Conservation (phyloP, 2,113 vertebrate species). For the Callithrix jacchus region DNA sequence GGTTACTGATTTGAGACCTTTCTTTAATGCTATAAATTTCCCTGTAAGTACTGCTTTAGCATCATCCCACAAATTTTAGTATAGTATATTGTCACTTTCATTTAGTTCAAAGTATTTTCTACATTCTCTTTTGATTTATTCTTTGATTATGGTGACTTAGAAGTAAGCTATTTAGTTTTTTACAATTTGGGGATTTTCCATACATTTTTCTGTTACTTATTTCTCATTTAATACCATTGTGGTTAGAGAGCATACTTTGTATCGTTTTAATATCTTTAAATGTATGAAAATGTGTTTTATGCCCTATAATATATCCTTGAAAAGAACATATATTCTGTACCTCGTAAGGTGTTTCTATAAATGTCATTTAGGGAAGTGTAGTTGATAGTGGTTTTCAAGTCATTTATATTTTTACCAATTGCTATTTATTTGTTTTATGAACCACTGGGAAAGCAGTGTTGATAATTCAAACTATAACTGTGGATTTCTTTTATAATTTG, state of each 20-base stretch:
- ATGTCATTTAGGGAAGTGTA: background rate
- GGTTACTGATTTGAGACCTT: background rate
- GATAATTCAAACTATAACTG: background rate
- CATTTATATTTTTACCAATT: background rate
- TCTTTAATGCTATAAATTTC: background rate
- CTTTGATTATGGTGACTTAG: background rate
- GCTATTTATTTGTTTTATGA: background rate
- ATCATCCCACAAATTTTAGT: background rate
- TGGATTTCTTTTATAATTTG: background rate
- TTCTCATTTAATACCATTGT: background rate
- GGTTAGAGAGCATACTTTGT: background rate
- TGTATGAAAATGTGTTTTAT: background rate
- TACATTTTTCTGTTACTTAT: background rate
- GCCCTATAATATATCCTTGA: background rate
- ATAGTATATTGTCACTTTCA: background rate
- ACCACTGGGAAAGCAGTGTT: background rate
- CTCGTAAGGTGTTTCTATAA: background rate
- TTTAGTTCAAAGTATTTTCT: slow-evolving; percentile 28
- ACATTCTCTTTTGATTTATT: background rate
- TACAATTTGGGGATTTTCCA: background rate
- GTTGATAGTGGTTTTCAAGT: background rate
- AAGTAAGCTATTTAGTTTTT: background rate
- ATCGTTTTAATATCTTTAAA: slow-evolving; percentile 7
- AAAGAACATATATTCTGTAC: background rate
- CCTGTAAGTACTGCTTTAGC: background rate